Evolutionary conservation across 2,888 invertebrate genomes (phyloP).

Genomic region (Campoletis raptor): DNA sequence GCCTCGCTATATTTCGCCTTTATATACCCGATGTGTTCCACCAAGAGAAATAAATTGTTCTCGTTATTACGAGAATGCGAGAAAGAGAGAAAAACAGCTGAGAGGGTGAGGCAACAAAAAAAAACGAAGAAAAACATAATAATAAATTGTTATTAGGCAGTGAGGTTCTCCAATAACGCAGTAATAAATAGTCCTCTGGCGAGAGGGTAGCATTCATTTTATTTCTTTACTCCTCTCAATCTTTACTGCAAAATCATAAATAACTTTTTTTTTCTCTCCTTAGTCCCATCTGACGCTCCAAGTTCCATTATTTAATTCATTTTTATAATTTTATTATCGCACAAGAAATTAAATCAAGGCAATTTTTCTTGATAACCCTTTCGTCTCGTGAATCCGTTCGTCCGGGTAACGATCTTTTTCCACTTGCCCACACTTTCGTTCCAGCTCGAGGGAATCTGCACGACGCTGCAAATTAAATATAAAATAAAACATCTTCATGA

Average conservation of each 20-base stretch:
- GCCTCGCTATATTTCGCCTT: slow-evolving; percentile 64
- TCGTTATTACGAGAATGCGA: slow-evolving; percentile 68
- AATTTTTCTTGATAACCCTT: slow-evolving; percentile 46
- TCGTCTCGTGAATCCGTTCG: slow-evolving; percentile 41
- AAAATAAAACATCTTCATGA: slow-evolving; percentile 30
- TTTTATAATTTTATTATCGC: not conserved
- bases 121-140: slow-evolving; percentile 63
- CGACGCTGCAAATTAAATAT: slow-evolving; percentile 48
- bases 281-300: not conserved
- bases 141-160: slow-evolving; percentile 72
- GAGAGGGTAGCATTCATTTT: slow-evolving; percentile 35
- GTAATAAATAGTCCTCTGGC: slow-evolving; percentile 62
- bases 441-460: slow-evolving; percentile 6
- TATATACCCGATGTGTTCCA: slow-evolving; percentile 54
- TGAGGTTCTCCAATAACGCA: slow-evolving; percentile 63
- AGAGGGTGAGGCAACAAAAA: slow-evolving; percentile 34
- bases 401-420: slow-evolving; percentile 47
- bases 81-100: slow-evolving; percentile 1
- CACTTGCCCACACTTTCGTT: slow-evolving; percentile 47
- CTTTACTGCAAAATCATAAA: slow-evolving; percentile 10
- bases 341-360: not conserved
- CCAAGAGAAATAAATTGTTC: slow-evolving; percentile 71
- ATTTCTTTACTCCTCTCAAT: slow-evolving; percentile 5
- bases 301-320: not conserved
- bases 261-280: slow-evolving; percentile 23